Evolutionary conservation across 2,888 invertebrate genomes (phyloP), one percentile per base, ranked within the genome.

Genomic region (Eutolmus rufibarbis): DNA sequence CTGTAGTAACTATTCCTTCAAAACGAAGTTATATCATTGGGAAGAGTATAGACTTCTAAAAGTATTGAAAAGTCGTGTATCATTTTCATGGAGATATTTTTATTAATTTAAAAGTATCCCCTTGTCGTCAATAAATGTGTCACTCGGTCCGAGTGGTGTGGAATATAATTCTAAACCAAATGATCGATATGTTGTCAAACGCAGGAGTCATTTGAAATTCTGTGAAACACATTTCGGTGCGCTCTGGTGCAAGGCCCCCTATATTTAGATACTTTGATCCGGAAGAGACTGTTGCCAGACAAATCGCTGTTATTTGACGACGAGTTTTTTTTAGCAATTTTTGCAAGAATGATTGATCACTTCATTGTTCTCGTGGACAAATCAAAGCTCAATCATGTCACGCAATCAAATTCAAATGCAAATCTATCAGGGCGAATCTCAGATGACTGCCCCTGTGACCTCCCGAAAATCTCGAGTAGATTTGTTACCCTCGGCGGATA

Each of bases 371-470:
- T 40, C n/a, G 40, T 77, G 56, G 79, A 88, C 89, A 89, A 88
- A 89, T 89, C 89, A 89, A 89, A 90, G 90, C 89, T 90, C 90
- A 90, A 89, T 89, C 90, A 90, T 89, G 90, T 90, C 90, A 89
- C 89, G 87, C 89, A 89, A 90, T 90, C 89, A 90, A 90, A 91
- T 89, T 90, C 90, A 89, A 89, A 91, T 91, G 91, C 90, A 91
- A 92, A 92, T 91, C 92, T 91, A 92, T 92, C 92, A 92, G 90
- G 87, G 87, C 88, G 89, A 88, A 88, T 87, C 89, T 88, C 88
- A 76, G 87, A 88, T 34, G 87, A 37, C 56, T 40, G 86, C 23
- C 40, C 9, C 46, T 87, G 14, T 84, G 82, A 87, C 84, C 87
- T 76, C 57, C 43, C n/a, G 12, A 74, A 40, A 34, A 84, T 74